phyloP scores from a whole-genome alignment of 2,113 vertebrate genomes.

The Sitta europaea region DNA sequence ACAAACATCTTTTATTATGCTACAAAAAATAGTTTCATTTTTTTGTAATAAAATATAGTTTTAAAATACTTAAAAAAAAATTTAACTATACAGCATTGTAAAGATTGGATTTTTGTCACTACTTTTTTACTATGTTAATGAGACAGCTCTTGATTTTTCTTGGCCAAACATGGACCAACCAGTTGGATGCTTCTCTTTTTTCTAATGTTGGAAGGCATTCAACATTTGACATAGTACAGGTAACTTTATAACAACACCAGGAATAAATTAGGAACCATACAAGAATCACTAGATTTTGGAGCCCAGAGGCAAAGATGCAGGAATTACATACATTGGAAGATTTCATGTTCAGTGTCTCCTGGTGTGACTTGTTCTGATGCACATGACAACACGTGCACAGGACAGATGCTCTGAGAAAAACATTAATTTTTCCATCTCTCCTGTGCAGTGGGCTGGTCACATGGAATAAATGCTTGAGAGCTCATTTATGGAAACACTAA shows the following conservation, averaged over 20 bases:
- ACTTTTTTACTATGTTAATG: background rate
- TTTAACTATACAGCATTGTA: background rate
- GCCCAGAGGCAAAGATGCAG: background rate
- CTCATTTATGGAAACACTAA: background rate
- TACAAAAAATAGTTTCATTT: conserved; percentile 58
- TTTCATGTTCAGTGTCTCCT: background rate
- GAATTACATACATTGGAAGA: background rate
- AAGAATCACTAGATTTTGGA: background rate
- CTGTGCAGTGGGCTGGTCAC: background rate
- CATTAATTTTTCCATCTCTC: background rate
- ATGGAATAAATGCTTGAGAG: background rate
- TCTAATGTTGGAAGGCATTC: background rate
- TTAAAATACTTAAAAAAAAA: conserved; percentile 46
- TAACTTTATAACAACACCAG: background rate
- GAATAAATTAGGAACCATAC: background rate
- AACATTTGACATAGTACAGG: background rate
- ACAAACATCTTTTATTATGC: conserved; percentile 24
- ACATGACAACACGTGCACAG: background rate
- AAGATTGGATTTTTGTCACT: background rate
- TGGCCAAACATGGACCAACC: background rate
- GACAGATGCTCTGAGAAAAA: background rate
- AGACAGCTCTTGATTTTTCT: conserved; percentile 21
- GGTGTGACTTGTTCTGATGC: background rate
- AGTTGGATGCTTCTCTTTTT: background rate
- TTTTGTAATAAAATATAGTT: conserved; percentile 58